Conservation (phyloP, 2,113 vertebrate species). For the Onychostoma macrolepis region DNA sequence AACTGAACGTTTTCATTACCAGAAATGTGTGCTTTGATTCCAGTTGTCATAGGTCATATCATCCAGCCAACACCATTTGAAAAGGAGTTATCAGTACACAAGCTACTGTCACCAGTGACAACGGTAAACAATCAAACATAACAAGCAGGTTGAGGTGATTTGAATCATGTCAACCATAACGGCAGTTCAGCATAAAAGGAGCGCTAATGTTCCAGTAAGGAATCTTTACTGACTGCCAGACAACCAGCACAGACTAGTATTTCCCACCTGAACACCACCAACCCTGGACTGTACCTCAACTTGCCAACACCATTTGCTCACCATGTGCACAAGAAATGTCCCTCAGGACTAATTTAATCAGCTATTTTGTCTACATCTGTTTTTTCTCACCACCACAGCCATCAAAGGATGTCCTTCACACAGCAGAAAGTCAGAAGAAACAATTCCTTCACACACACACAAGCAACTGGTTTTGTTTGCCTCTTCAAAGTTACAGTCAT, state of each 20-base stretch:
- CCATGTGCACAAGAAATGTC: background rate
- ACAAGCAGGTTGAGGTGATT: background rate
- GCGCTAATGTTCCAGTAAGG: background rate
- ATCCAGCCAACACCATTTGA: background rate
- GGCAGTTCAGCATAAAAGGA: background rate
- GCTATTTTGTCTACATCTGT: background rate
- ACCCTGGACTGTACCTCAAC: background rate
- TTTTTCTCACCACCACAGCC: background rate
- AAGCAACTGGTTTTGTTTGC: background rate
- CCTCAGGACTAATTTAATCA: background rate
- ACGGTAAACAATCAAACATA: background rate
- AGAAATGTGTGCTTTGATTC: no score
- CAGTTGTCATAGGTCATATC: no score
- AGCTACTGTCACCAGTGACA: background rate
- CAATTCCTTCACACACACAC: no score
- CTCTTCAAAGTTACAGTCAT: background rate
- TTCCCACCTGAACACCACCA: background rate
- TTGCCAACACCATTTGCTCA: background rate
- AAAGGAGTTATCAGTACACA: background rate
- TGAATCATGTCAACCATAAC: background rate
- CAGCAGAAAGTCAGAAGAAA: constrained; percentile 1
- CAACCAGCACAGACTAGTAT: background rate
- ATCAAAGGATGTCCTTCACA: background rate
- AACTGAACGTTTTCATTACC: no score
- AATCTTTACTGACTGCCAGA: background rate